Base-by-base conservation (phyloP, 2,113 vertebrate genomes). In the Gallinago media region DNA sequence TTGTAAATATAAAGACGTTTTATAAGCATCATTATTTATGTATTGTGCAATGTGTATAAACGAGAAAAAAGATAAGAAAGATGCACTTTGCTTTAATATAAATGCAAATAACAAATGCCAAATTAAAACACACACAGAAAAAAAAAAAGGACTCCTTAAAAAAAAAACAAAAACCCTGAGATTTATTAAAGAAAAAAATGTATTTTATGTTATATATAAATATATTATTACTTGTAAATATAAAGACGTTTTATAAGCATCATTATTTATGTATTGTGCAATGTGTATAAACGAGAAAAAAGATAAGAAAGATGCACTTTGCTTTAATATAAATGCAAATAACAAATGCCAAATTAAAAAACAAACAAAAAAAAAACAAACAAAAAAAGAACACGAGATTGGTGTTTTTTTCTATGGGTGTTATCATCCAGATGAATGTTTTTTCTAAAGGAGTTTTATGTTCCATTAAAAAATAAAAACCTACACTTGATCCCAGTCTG, bases 221-320 rank as follows among this genome's bases (percentile, higher is more conserved):
- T 99, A 99, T 99, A 99, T 99, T 99, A 99, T 99, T 99, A 99
- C 99, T 99, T 99, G 99, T 99, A 99, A 99, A 99, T 99, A 99
- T 95, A 99, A 99, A 99, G 99, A 99, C 98, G 98, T 99, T 99
- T 99, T 99, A 99, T 99, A 99, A 99, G 99, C 99, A 99, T 99
- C 99, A 99, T 99, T 99, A 99, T 99, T 99, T 99, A 99, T 99
- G 99, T 99, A 99, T 99, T 99, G 99, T 99, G 99, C 99, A 99
- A 99, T 99, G 99, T 99, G 99, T 99, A 98, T 98, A 99, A 99
- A 99, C 98, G 98, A 99, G 98, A 99, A 99, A 98, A 75, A 99
- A 98, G 38, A 97, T 98, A 99, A 99, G 98, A 98, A 99, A 99
- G 98, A 99, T 99, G 99, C 99, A 99, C 99, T 99, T 99, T 99